phyloP scores from a whole-genome alignment of 2,888 invertebrate genomes.

The Hirtodrosophila confusa region DNA sequence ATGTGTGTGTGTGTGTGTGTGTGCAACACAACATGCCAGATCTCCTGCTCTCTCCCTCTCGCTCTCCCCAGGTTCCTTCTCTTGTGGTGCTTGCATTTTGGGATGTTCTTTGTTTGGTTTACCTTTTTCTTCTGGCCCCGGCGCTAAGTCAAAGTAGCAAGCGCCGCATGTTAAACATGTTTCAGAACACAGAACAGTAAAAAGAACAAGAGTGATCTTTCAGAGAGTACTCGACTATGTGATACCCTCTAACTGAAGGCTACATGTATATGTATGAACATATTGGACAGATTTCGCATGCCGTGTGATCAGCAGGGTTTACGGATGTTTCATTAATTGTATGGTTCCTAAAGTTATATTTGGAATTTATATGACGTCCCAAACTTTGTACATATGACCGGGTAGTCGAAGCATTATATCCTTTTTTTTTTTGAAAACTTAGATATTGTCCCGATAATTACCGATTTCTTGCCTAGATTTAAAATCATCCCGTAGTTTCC shows the following conservation, averaged over 20 bases:
- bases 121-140: constrained; percentile 53
- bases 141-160: constrained; percentile 75
- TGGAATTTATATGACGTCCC: too few species aligned
- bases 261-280: too few species aligned
- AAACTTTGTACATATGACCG: too few species aligned
- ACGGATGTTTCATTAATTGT: too few species aligned
- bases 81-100: constrained; percentile 31
- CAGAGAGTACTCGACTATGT: neutral
- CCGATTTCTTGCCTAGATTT: too few species aligned
- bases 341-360: too few species aligned
- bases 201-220: constrained; percentile 15
- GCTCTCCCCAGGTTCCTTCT: constrained; percentile 14
- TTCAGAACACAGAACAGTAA: constrained; percentile 50
- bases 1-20: neutral
- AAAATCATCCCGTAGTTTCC: too few species aligned
- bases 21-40: constrained; percentile 34
- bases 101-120: constrained; percentile 60
- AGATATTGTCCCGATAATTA: too few species aligned
- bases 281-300: too few species aligned
- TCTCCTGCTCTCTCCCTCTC: constrained; percentile 13
- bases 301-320: too few species aligned
- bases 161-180: constrained; percentile 77
- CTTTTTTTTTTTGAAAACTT: too few species aligned
- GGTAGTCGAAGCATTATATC: too few species aligned
- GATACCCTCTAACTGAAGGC: constrained; percentile 12